Base-by-base conservation (phyloP, 2,113 vertebrate genomes). In the Callionymus lyra region DNA sequence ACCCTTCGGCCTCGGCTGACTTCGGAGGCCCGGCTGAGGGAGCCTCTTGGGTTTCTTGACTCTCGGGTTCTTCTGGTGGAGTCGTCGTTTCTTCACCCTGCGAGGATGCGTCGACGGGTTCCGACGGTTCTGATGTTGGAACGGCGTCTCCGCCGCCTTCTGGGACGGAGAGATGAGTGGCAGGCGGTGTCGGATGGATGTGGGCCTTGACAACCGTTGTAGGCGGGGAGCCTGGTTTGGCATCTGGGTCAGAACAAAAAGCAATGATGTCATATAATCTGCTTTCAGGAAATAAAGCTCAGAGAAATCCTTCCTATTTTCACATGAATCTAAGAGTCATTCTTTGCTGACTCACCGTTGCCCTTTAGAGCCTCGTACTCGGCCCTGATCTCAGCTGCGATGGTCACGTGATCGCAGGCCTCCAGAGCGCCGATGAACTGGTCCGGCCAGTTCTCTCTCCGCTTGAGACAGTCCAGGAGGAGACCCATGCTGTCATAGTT, bases 371-470 rank as follows among this genome's bases (percentile, higher is more conserved):
- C 15, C 16, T 19, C 15, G 17, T 45, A 45, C 16, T 45, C 44
- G 3, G 44, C 44, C 3, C 16, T 15, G 16, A 45, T n/a, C 16
- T 45, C 44, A 6, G 44, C 44, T n/a, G 44, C 44, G 16, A 45
- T 45, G 33, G 15, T 8, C 8, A 4, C 6, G 12, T 45, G 12
- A 31, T 35, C 33, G 33, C 44, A 45, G 8, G 6, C 10, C 16
- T 45, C 33, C 44, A 45, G 44, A n/a, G 44, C 44, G n/a, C 8
- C 12, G 44, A 45, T 45, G 12, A 45, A 45, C 6, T 45, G 44
- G 10, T 45, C 44, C 11, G 33, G 44, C 44, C 44, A 45, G 33
- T 17, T 45, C 6, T 34, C 12, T 6, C 44, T 33, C 44, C 44
- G n/a, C 33, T 45, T 45, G 6, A 45, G 33, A 33, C 44, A 45